Evolutionary conservation across 2,797 vertebrate species (phyloP).

Genomic region (Alauda arvensis): DNA sequence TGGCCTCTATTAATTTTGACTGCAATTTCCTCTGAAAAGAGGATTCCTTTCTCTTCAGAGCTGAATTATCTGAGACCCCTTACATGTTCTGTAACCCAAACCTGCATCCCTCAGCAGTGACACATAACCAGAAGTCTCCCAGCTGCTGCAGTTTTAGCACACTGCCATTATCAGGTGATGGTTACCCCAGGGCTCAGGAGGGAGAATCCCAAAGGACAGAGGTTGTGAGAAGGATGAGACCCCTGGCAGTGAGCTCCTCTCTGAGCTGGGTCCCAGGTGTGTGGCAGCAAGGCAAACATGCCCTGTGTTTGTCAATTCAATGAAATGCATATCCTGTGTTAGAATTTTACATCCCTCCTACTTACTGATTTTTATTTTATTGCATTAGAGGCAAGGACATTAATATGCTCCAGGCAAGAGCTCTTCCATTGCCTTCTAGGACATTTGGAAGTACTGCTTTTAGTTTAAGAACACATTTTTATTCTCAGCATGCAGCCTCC

Average conservation of each 20-base stretch:
- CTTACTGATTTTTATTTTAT: neutral
- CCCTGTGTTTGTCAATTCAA: neutral
- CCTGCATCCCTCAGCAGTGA: neutral
- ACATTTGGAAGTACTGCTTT: conserved; percentile 1
- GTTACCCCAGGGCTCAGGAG: neutral
- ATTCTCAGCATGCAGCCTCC: conserved; percentile 31
- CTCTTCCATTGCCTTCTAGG: neutral
- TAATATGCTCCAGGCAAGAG: neutral
- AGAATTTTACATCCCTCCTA: neutral
- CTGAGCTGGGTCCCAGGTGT: neutral
- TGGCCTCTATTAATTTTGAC: neutral
- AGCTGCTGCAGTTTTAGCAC: neutral
- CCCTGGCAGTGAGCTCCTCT: neutral
- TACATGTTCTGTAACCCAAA: neutral
- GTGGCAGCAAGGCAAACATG: neutral
- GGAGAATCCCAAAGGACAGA: neutral
- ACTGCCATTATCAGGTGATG: neutral
- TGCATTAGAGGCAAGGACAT: neutral
- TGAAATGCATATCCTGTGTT: neutral
- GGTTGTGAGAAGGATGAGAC: neutral
- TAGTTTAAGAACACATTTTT: conserved; percentile 40
- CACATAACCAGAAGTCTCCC: neutral
- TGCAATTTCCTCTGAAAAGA: neutral
- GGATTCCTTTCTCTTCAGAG: neutral
- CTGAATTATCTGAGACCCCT: neutral